phyloP scores from a whole-genome alignment of 37 sponge, comb jelly and placozoan species.

The Beroe ovata region DNA sequence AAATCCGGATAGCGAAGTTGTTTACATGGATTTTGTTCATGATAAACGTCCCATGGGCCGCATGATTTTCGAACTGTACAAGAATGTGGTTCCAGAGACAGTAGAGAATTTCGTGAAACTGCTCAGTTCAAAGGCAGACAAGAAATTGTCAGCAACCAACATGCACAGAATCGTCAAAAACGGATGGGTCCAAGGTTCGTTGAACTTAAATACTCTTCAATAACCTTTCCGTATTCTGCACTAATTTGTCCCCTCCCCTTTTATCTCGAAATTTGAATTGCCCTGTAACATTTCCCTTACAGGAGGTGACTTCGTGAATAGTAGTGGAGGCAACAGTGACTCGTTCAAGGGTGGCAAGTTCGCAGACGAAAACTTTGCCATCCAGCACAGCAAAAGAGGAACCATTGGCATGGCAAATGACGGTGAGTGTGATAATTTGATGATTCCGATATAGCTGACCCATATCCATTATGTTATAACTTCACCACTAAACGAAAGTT shows the following conservation, averaged over 20 bases:
- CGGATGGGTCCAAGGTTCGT: conserved; percentile 83
- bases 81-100: conserved; percentile 75
- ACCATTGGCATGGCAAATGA: conserved; percentile 89
- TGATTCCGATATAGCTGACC: too few relatives aligned
- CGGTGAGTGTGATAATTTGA: conserved; percentile 68
- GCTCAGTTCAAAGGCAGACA: conserved; percentile 66
- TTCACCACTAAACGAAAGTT: too few relatives aligned
- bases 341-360: conserved; percentile 37
- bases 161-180: conserved; percentile 76
- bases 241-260: not conserved
- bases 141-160: conserved; percentile 63
- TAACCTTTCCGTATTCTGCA: not conserved
- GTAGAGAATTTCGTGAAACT: conserved; percentile 76
- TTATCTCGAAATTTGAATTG: too few relatives aligned
- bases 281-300: not conserved
- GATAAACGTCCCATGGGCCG: conserved; percentile 38
- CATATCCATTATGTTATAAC: too few relatives aligned
- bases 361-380: conserved; percentile 82
- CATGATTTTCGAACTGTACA: conserved; percentile 73
- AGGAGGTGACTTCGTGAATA: conserved; percentile 66
- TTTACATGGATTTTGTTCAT: conserved; percentile 16
- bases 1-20: conserved; percentile 64
- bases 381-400: conserved; percentile 74
- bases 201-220: not conserved
- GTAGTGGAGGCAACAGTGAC: conserved; percentile 69